phyloP scores from a whole-genome alignment of 2,888 invertebrate species.

The Lacanobia oleracea region DNA sequence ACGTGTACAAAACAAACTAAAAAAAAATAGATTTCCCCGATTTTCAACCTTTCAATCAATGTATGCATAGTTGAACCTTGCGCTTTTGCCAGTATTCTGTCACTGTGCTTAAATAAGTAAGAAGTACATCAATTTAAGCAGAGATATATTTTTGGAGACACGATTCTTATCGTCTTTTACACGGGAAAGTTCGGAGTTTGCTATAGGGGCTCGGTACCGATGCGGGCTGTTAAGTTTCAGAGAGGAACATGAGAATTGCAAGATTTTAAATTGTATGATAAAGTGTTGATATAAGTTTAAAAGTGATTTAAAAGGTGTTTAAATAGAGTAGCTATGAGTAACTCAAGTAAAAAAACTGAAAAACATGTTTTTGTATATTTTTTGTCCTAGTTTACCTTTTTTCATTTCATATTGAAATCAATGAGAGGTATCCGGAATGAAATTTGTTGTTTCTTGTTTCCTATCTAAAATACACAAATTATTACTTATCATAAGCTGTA shows the following conservation, averaged over 20 bases:
- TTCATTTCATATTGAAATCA: too few relatives aligned
- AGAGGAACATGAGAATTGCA: slow-evolving; percentile 10
- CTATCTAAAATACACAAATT: not conserved
- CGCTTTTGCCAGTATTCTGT: too few relatives aligned
- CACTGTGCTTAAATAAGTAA: slow-evolving; percentile 4
- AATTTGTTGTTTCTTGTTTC: not conserved
- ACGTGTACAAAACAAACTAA: too few relatives aligned
- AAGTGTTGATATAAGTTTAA: too few relatives aligned
- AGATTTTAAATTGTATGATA: slow-evolving; percentile 33
- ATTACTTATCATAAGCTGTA: not conserved
- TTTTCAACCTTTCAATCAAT: too few relatives aligned
- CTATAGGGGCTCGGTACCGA: slow-evolving; percentile 44
- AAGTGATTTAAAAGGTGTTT: too few relatives aligned
- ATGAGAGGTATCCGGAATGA: too few relatives aligned
- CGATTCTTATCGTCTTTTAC: slow-evolving; percentile 41
- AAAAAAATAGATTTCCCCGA: too few relatives aligned
- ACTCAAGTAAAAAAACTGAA: not conserved
- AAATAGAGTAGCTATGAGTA: not conserved
- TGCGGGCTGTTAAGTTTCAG: slow-evolving; percentile 43
- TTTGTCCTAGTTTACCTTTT: too few relatives aligned
- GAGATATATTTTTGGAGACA: slow-evolving; percentile 41
- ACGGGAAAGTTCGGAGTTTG: slow-evolving; percentile 43
- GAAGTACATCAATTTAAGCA: slow-evolving; percentile 39
- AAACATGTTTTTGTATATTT: too few relatives aligned
- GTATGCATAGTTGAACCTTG: too few relatives aligned